phyloP scores from a whole-genome alignment of 2,113 vertebrate genomes.

The Cochlearius cochlearius region DNA sequence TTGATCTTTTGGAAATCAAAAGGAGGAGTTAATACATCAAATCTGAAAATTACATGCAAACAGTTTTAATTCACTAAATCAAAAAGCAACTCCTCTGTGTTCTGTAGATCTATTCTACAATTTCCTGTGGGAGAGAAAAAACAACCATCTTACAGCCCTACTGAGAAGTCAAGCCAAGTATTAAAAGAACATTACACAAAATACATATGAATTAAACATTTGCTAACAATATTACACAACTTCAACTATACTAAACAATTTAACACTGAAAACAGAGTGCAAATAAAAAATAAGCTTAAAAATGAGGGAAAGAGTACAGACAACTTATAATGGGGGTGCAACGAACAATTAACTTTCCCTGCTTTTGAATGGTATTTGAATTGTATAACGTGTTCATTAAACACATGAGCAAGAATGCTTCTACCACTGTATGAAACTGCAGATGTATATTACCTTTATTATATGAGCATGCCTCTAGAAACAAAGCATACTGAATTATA shows the following conservation, averaged over 20 bases:
- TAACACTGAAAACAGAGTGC: constrained; percentile 21
- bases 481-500: background rate
- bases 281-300: constrained; percentile 44
- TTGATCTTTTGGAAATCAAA: constrained; percentile 1
- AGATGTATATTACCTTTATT: background rate
- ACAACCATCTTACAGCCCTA: constrained; percentile 8
- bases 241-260: constrained; percentile 32
- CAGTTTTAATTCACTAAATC: background rate
- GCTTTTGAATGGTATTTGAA: constrained; percentile 38
- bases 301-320: constrained; percentile 42
- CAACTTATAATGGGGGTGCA: constrained; percentile 66
- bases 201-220: background rate
- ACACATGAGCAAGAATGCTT: background rate
- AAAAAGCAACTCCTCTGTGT: background rate
- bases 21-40: background rate
- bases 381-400: background rate
- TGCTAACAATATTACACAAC: constrained; percentile 25
- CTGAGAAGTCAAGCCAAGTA: background rate
- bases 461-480: background rate
- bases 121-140: constrained; percentile 28
- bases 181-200: constrained; percentile 24
- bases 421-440: background rate
- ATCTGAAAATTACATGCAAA: constrained; percentile 35
- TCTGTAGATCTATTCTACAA: constrained; percentile 7
- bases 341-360: constrained; percentile 76